Evolutionary conservation across 2,888 invertebrate genomes (phyloP).

Genomic region (Epicampocera succincta): DNA sequence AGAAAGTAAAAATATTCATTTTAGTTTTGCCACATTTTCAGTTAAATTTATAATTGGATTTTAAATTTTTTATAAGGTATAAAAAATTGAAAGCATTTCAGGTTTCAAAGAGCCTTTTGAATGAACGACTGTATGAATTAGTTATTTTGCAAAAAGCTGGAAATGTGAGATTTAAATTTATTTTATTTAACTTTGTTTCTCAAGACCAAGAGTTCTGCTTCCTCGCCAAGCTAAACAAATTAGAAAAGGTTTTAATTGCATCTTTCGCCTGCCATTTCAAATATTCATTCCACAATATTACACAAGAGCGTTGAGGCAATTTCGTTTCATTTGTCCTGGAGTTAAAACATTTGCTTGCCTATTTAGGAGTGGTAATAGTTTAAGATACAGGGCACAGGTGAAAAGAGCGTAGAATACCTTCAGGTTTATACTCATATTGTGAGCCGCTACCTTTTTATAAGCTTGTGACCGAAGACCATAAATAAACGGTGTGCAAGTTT

Average conservation of each 20-base stretch:
- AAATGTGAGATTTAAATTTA: not conserved
- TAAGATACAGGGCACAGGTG: too few relatives aligned
- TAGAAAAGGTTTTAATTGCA: slow-evolving; percentile 58
- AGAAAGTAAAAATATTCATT: slow-evolving; percentile 39
- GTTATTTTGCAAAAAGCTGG: slow-evolving; percentile 7
- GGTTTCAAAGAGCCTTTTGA: not conserved
- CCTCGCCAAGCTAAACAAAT: too few relatives aligned
- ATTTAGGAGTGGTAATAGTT: too few relatives aligned
- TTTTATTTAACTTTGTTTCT: too few relatives aligned
- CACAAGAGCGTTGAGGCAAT: slow-evolving; percentile 22
- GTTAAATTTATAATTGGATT: slow-evolving; percentile 56
- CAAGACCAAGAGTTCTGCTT: too few relatives aligned
- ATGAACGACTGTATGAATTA: slow-evolving; percentile 39
- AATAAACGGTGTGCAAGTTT: too few relatives aligned
- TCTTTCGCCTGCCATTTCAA: slow-evolving; percentile 15
- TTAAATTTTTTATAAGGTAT: slow-evolving; percentile 24
- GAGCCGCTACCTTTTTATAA: too few relatives aligned
- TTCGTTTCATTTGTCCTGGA: not conserved
- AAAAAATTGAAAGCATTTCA: not conserved
- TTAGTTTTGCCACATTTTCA: slow-evolving; percentile 56
- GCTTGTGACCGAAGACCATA: too few relatives aligned
- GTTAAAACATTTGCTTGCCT: too few relatives aligned
- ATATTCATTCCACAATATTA: slow-evolving; percentile 1
- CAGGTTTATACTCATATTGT: too few relatives aligned
- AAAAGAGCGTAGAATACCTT: too few relatives aligned